Conservation (phyloP, 1,140 invertebrate genomes). For the Linepithema humile region DNA sequence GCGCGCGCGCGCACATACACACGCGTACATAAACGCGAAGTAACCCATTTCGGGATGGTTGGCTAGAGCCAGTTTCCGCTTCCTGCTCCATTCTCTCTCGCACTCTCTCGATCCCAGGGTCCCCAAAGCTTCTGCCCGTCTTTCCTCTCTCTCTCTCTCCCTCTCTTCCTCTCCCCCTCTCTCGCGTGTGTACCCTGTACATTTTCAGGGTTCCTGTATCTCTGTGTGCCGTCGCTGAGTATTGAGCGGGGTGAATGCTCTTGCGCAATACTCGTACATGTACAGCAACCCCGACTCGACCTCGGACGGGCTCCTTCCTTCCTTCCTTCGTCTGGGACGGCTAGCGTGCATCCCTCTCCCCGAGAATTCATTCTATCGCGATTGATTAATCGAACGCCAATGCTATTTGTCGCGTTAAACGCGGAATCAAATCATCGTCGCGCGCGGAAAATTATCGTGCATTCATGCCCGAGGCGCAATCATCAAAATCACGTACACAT, state of each 20-base stretch:
- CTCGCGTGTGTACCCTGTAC: background rate
- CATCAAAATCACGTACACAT: background rate
- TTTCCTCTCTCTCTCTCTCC: background rate
- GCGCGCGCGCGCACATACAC: background rate
- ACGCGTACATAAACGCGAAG: slow-evolving; percentile 24
- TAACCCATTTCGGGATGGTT: slow-evolving; percentile 77
- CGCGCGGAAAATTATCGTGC: background rate
- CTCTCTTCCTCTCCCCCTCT: background rate
- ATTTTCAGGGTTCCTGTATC: slow-evolving; percentile 51
- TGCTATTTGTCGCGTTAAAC: slow-evolving; percentile 48
- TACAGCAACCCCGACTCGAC: slow-evolving; percentile 76
- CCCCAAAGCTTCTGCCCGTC: background rate
- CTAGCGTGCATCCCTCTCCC: slow-evolving; percentile 9
- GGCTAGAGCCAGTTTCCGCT: slow-evolving; percentile 59
- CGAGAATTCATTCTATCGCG: slow-evolving; percentile 24
- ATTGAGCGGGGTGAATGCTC: slow-evolving; percentile 84
- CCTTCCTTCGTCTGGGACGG: slow-evolving; percentile 64
- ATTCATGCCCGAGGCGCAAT: background rate
- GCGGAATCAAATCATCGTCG: slow-evolving; percentile 16
- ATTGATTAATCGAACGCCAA: slow-evolving; percentile 66
- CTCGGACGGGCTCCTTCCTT: slow-evolving; percentile 60
- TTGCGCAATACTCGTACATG: slow-evolving; percentile 80
- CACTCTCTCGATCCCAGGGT: background rate
- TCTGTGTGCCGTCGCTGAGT: slow-evolving; percentile 70
- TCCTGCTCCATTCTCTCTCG: slow-evolving; percentile 13